Conservation (phyloP, 2,888 invertebrate species). For the Pecten maximus region DNA sequence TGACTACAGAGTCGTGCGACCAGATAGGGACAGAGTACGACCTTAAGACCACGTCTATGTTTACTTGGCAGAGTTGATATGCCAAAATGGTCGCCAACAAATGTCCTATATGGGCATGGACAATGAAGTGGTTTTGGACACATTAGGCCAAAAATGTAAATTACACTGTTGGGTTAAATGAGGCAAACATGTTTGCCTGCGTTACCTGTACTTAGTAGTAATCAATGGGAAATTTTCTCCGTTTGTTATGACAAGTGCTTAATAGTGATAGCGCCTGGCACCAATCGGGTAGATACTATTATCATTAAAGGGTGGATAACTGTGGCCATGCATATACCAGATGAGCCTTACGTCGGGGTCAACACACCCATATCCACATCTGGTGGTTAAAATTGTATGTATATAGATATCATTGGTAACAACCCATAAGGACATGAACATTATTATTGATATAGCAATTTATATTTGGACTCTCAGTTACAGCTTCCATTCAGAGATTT, state of each 20-base stretch:
- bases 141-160: conserved; percentile 22
- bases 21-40: background rate
- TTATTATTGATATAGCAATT: too few relatives aligned
- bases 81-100: background rate
- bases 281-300: background rate
- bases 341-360: background rate
- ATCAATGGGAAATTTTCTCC: background rate
- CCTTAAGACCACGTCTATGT: background rate
- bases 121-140: conserved; percentile 19
- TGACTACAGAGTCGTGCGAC: background rate
- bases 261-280: background rate
- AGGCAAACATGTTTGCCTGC: background rate
- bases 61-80: background rate
- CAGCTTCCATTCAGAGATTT: too few relatives aligned
- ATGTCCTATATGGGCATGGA: background rate
- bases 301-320: background rate
- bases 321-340: background rate
- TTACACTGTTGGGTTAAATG: background rate
- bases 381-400: too few relatives aligned
- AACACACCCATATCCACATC: background rate
- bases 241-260: background rate
- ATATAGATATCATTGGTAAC: too few relatives aligned
- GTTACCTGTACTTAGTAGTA: conserved; percentile 7
- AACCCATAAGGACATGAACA: too few relatives aligned
- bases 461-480: too few relatives aligned